Base-by-base conservation (phyloP, 2,888 invertebrate genomes). In the Caenorhabditis panamensis region DNA sequence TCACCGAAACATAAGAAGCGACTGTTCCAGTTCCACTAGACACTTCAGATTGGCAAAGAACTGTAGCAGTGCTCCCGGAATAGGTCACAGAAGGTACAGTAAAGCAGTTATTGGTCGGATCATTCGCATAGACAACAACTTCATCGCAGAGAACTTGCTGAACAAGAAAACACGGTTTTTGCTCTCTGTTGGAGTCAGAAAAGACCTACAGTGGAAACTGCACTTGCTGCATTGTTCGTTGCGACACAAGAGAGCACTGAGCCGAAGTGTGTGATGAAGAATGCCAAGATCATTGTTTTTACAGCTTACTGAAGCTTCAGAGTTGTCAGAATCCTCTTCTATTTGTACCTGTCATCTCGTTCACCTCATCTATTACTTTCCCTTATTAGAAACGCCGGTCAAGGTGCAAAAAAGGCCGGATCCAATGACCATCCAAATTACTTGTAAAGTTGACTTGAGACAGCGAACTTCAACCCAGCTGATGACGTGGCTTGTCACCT, bases 361-460 rank as follows among this genome's bases (percentile, higher is more conserved):
- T 28, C 36, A 59, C 36, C 68, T 26, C 22, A 59, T 68, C 54
- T 62, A 71, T 71, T 62, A 71, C 71, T 61, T 71, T 71, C 71
- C 54, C 13, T 26, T 54, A 59, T 68, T 36, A 37, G 51, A 59
- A 47, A 58, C n/a, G 11, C 18, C 54, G 66, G 20, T 36, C 22
- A 18, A 36, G 9, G 9, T 9, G 9, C 5, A 44, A 28, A 47
- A 31, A 28, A 47, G 28, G 37, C 51, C 37, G 69, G 53, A 69
- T 51, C 28, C 54, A 54, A 26, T 1, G 26, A 16, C 2, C 26
- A 49, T 8, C 3, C 44, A 16, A 44, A 4, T 13, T 44, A 44
- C 4, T 31, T 31, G 31, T 9, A 9, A 16, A n/a, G 44, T 8
- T 44, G 44, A 20, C 26, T n/a, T 8, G 28, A 16, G 2, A 28